Evolutionary conservation across 2,113 vertebrate genomes (phyloP).

Genomic region (Dasyprocta punctata): DNA sequence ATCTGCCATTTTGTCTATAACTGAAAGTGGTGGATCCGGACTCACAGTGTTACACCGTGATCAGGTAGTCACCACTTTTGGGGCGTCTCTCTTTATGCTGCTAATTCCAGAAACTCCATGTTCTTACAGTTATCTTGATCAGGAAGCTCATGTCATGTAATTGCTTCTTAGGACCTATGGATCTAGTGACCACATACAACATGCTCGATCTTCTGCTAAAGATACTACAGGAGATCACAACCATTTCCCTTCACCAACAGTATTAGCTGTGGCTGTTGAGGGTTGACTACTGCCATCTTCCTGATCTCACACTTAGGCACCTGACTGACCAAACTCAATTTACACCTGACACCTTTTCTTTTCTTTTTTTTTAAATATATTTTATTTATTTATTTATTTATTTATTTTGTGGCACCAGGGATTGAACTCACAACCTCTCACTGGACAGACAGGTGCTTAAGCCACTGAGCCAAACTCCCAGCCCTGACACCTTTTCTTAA

Average conservation of each 20-base stretch:
- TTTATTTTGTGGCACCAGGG: too few species aligned
- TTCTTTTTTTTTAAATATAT: too few species aligned
- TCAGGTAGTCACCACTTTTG: background rate
- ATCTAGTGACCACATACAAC: background rate
- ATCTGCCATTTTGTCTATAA: background rate
- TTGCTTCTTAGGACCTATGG: background rate
- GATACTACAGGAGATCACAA: background rate
- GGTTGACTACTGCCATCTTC: background rate
- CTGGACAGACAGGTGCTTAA: too few species aligned
- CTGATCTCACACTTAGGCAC: background rate
- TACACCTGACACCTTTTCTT: background rate
- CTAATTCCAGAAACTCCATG: background rate
- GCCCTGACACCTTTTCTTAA: too few species aligned
- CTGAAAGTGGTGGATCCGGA: background rate
- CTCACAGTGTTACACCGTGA: rapidly evolving
- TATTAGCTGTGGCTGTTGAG: background rate
- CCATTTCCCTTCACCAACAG: background rate
- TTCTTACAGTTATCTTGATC: background rate
- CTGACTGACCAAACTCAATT: background rate
- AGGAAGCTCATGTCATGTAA: background rate
- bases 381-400: too few species aligned
- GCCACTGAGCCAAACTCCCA: too few species aligned
- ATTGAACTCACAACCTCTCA: too few species aligned
- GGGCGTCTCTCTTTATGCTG: background rate
- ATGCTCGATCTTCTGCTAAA: background rate